Percentiles rank a stretch among this genome's conserved stretches.
Evolutionary conservation across 2,797 vertebrate genomes (phyloP).

Genomic region (Ctenosaura bakeri): DNA sequence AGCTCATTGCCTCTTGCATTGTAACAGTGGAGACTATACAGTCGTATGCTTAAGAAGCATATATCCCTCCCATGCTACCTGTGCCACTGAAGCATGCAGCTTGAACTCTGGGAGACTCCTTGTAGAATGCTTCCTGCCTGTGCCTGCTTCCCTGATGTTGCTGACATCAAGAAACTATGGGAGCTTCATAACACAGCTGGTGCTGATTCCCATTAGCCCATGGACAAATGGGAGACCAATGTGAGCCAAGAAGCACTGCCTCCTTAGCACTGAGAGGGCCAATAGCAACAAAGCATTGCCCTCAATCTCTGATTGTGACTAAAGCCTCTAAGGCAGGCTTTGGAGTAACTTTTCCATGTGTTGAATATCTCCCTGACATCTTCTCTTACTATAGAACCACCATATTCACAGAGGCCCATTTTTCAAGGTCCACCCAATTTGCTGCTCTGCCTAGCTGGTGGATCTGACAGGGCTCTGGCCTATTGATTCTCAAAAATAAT

Average conservation of each 20-base stretch:
- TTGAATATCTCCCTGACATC: background rate
- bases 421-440: constrained; percentile 46
- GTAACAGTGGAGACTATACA: background rate
- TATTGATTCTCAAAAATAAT: background rate
- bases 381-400: constrained; percentile 48
- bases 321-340: background rate
- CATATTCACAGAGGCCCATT: constrained; percentile 48
- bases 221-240: background rate
- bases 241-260: no score
- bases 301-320: background rate
- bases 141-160: no score
- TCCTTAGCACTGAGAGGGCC: background rate
- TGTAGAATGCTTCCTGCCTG: background rate
- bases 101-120: background rate
- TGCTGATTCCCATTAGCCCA: background rate
- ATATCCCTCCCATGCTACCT: background rate
- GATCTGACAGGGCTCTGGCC: constrained; percentile 26
- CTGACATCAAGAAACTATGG: background rate
- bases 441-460: background rate
- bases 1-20: background rate
- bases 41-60: background rate
- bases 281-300: background rate
- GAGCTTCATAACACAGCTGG: background rate
- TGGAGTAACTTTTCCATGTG: background rate
- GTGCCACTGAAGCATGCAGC: background rate